These are phyloP conservation scores for Motacilla tschutschensis DNA, from an alignment of 2,113 vertebrate genomes.

Conservation along the genomic window DNA sequence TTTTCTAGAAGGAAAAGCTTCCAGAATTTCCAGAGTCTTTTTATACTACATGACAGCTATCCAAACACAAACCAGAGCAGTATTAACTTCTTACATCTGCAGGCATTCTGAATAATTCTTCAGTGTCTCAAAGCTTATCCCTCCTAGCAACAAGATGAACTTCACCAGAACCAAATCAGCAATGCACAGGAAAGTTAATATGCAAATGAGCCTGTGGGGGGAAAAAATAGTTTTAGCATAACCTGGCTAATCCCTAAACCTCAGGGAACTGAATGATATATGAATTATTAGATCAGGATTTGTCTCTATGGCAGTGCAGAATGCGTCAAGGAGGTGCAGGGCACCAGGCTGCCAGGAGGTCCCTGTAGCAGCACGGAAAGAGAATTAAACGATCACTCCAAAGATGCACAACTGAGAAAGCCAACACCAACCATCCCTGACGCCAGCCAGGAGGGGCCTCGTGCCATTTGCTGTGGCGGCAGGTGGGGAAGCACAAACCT, in stretches of 20 bases:
- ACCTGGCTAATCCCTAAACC: slow-evolving; percentile 19
- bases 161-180: slow-evolving; percentile 19
- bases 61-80: slow-evolving; percentile 27
- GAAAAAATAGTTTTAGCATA: neutral
- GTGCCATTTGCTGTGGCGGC: neutral
- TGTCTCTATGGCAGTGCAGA: fast-evolving
- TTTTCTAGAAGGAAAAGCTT: slow-evolving; percentile 15
- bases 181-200: slow-evolving; percentile 17
- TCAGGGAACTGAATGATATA: neutral
- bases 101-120: neutral
- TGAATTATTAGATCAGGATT: neutral
- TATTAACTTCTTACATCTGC: slow-evolving; percentile 23
- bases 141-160: slow-evolving; percentile 40
- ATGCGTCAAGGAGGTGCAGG: fast-evolving
- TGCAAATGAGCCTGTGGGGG: neutral
- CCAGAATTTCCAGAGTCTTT: slow-evolving; percentile 15
- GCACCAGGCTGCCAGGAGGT: neutral
- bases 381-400: neutral
- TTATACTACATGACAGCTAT: slow-evolving; percentile 23
- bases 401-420: neutral
- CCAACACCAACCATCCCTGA: neutral
- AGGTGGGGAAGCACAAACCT: neutral
- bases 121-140: slow-evolving; percentile 11
- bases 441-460: neutral
- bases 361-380: neutral